Evolutionary conservation across 2,113 vertebrate species (phyloP), one percentile per base, ranked within the genome.

Genomic region (Falco punctatus): DNA sequence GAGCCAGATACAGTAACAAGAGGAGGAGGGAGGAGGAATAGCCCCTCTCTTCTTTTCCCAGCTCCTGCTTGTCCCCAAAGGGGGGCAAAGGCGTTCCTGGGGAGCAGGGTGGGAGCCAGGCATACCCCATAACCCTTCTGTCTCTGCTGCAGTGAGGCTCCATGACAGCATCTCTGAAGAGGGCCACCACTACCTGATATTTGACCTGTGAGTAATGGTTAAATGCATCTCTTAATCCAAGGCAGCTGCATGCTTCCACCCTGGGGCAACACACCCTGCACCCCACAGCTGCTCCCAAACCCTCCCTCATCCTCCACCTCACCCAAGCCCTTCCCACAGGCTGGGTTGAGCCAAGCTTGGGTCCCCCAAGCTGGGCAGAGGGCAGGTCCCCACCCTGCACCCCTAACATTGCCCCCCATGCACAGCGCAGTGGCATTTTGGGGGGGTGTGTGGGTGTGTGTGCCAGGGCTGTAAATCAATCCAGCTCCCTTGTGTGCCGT

Each of bases 91-190:
- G 49, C 2, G 0, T 67, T 82, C n/a, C 16, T 0, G 4, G 65
- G 74, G 64, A 27, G 75, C 0, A 0, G 70, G 57, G 19, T 17
- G n/a, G 86, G 70, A 61, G 44, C 9, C 32, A 65, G 67, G 11
- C 0, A 1, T n/a, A 61, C 10, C 26, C 58, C 5, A 1, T 94
- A 92, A 97, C 88, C 65, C 71, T 91, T 94, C 38, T 87, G 40
- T 95, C 81, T 88, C 75, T 83, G 77, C 91, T 19, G 11, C 98
- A 98, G 98, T 98, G 96, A 98, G 98, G 54, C 98, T 98, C 67
- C 98, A 98, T 0, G 98, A 98, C 97, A 98, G 98, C 96, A 98
- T 98, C 97, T 98, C 98, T 0, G 98, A 98, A 90, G 98, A 98
- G 86, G 98, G 98, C n/a, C 98, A 98, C 73, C 98, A 98, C 86